Base-by-base conservation (phyloP, 2,113 vertebrate genomes). In the Neotragus moschatus region DNA sequence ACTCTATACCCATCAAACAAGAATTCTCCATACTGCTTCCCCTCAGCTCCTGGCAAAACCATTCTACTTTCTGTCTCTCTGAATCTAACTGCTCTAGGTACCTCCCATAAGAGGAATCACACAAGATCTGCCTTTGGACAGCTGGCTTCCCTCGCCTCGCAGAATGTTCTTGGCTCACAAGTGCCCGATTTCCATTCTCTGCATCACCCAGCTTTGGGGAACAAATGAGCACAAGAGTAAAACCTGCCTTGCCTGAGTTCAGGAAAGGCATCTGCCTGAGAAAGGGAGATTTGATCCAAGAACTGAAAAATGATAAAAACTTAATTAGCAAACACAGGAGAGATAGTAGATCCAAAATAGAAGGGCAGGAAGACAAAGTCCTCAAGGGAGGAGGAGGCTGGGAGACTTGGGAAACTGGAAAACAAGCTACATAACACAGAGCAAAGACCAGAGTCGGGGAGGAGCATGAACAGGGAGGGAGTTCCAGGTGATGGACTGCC, bases 301-400 rank as follows among this genome's bases (percentile, higher is more conserved):
- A 51, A 39, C 6, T 61, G 23, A 82, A 53, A 33, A 39, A 39
- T 0, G 0, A 92, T 2, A 25, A 60, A 49, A 15, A 53, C 66
- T 23, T 30, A 13, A 81, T 33, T 1, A 30, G 43, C 17, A 49
- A 53, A 53, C 73, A 7, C 0, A 8, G 6, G 26, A 80, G 43
- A 10, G 4, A 2, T 0, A 47, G 10, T 16, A 19, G 21, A 16
- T 23, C 14, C 6, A n/a, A 51, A 39, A 26, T 0, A 51, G 45
- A 63, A 61, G 14, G 12, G 3, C 3, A 33, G 13, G 23, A 45
- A 51, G 53, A 3, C 36, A 70, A 93, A 91, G 23, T 3, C 4
- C 1, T 5, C 28, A 43, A 14, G 7, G 4, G 10, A 84, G 6
- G 13, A 90, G 10, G 28, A 33, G 23, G 7, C 1, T 7, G 36